Conservation (phyloP, 2,888 invertebrate species). For the Agonopterix alstromeriana region DNA sequence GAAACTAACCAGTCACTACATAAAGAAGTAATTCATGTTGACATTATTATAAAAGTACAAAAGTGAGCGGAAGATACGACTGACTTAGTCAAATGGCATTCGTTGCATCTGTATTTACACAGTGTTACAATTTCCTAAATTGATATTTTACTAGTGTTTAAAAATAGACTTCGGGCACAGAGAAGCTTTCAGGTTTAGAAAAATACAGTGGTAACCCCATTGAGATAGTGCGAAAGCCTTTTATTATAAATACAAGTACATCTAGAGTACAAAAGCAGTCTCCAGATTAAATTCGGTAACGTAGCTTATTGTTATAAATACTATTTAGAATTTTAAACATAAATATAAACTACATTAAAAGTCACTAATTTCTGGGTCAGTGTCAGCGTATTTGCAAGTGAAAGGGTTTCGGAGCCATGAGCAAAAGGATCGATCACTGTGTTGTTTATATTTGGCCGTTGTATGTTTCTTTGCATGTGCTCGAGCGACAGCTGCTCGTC, state of each 20-base stretch:
- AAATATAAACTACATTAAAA: constrained; percentile 54
- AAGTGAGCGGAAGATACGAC: constrained; percentile 52
- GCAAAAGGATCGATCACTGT: constrained; percentile 83
- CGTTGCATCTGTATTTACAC: constrained; percentile 53
- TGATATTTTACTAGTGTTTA: constrained; percentile 15
- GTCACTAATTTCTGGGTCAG: constrained; percentile 81
- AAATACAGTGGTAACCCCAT: constrained; percentile 70
- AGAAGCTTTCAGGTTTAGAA: constrained; percentile 57
- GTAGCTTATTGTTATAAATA: constrained; percentile 65
- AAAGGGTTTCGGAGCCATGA: constrained; percentile 87
- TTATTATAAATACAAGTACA: constrained; percentile 58
- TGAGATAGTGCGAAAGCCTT: constrained; percentile 60
- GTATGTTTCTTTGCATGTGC: constrained; percentile 74
- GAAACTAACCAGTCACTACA: constrained; percentile 12
- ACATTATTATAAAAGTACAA: constrained; percentile 69
- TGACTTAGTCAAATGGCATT: constrained; percentile 34
- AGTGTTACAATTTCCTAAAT: constrained; percentile 27
- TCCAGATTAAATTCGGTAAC: constrained; percentile 78
- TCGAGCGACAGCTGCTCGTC: constrained; percentile 65
- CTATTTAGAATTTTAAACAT: constrained; percentile 39
- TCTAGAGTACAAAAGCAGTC: constrained; percentile 77
- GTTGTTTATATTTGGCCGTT: constrained; percentile 81
- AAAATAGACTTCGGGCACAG: constrained; percentile 37
- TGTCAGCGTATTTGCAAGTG: constrained; percentile 86
- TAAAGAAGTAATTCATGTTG: constrained; percentile 19